A percentile compares a stretch with the other conserved stretches of the same genome.
These are phyloP conservation scores for Phyllotreta cruciferae DNA, from an alignment of 2,888 invertebrate species.

Conservation along the genomic window DNA sequence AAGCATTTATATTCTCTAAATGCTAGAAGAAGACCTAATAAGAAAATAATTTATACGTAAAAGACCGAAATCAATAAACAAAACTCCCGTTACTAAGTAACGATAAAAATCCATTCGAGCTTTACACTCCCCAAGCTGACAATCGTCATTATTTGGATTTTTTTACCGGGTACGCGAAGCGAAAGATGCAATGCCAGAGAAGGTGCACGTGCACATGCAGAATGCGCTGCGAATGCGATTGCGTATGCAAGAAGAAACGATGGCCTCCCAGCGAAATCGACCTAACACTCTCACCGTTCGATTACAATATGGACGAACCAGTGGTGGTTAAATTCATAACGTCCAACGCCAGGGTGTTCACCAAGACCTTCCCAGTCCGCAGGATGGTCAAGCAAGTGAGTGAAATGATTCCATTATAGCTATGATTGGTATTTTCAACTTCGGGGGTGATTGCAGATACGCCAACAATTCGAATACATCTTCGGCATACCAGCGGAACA, in stretches of 20 bases:
- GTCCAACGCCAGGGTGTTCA: conserved; percentile 57
- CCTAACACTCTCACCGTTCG: conserved; percentile 5
- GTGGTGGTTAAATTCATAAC: conserved; percentile 54
- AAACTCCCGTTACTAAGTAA: too few species aligned
- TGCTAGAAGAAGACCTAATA: too few species aligned
- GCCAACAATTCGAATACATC: conserved; percentile 10
- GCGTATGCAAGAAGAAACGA: conserved; percentile 6
- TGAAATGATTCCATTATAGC: conserved; percentile 31
- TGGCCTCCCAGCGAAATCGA: conserved; percentile 18
- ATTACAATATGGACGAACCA: conserved; percentile 22
- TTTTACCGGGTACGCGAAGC: background rate
- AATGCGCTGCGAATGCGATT: conserved; percentile 1
- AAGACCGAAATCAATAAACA: too few species aligned
- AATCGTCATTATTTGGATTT: background rate
- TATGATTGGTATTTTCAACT: background rate
- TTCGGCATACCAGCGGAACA: conserved; percentile 24
- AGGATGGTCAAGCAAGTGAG: conserved; percentile 40
- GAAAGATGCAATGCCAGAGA: conserved; percentile 1
- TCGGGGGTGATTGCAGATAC: conserved; percentile 7
- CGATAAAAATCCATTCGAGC: too few species aligned
- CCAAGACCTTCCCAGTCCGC: conserved; percentile 55
- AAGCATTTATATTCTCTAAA: too few species aligned
- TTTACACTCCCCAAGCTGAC: too few species aligned
- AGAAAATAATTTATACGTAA: too few species aligned
- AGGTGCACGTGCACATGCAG: conserved; percentile 3